Percentiles rank a stretch among this genome's conserved stretches.
Conservation (phyloP, 2,888 invertebrate species). For the Azorinus chamasolen region DNA sequence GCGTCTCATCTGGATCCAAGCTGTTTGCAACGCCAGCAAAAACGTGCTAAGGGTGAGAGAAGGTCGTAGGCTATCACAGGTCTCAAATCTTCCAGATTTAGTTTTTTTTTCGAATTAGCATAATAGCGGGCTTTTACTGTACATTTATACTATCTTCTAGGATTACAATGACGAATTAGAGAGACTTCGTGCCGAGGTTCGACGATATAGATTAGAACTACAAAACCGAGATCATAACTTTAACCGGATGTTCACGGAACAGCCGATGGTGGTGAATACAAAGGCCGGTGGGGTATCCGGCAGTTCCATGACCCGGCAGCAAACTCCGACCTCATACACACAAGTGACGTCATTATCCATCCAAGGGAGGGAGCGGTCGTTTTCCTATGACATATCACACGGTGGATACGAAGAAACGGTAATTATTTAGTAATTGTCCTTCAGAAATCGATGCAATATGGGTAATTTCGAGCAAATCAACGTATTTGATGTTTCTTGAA, state of each 20-base stretch:
- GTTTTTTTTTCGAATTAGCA: no score
- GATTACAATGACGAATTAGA: slow-evolving; percentile 83
- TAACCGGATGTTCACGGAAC: slow-evolving; percentile 84
- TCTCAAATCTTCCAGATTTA: no score
- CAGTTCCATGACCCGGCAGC: slow-evolving; percentile 55
- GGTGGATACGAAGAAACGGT: slow-evolving; percentile 73
- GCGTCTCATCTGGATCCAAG: no score
- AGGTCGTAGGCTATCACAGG: no score
- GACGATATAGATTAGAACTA: slow-evolving; percentile 83
- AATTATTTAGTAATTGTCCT: no score
- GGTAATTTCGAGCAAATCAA: no score
- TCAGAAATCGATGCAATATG: no score
- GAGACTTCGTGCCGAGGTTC: slow-evolving; percentile 80
- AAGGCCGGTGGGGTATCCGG: slow-evolving; percentile 72
- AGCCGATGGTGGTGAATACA: slow-evolving; percentile 80
- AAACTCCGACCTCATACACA: slow-evolving; percentile 45
- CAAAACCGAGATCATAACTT: slow-evolving; percentile 84
- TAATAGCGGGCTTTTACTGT: no score
- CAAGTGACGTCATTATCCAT: slow-evolving; percentile 55
- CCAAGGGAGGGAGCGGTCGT: slow-evolving; percentile 68
- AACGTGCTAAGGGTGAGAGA: no score
- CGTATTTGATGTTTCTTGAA: no score
- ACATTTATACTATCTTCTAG: slow-evolving; percentile 52
- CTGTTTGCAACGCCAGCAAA: no score
- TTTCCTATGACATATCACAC: slow-evolving; percentile 73